These are phyloP conservation scores for Pagetopsis macropterus DNA, from an alignment of 2,797 vertebrate species.

Conservation along the genomic window DNA sequence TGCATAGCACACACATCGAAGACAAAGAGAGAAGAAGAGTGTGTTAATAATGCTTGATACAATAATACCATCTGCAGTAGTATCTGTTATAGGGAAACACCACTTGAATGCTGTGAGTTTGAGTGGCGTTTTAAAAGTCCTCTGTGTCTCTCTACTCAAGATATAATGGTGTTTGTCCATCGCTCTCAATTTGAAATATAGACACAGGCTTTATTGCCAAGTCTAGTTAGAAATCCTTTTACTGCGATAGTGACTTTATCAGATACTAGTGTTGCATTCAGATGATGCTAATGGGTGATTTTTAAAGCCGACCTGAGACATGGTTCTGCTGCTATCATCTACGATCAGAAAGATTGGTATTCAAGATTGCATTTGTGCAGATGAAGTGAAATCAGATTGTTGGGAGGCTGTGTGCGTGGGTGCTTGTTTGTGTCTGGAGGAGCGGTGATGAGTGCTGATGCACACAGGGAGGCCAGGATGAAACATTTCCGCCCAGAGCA, in stretches of 20 bases:
- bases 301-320: slow-evolving; percentile 23
- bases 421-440: slow-evolving; percentile 54
- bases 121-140: slow-evolving; percentile 30
- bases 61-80: slow-evolving; percentile 55
- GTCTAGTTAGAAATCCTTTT: not conserved
- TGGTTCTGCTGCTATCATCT: slow-evolving; percentile 25
- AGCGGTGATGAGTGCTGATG: slow-evolving; percentile 66
- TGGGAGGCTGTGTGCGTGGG: slow-evolving; percentile 24
- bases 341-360: slow-evolving; percentile 47
- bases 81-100: slow-evolving; percentile 43
- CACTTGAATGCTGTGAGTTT: slow-evolving; percentile 40
- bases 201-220: not conserved
- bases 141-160: slow-evolving; percentile 36
- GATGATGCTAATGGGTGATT: slow-evolving; percentile 17
- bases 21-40: slow-evolving; percentile 17
- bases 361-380: slow-evolving; percentile 20
- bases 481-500: slow-evolving; percentile 68
- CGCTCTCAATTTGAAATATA: not conserved
- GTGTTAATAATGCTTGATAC: slow-evolving; percentile 46
- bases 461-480: slow-evolving; percentile 59
- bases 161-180: slow-evolving; percentile 48
- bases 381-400: slow-evolving; percentile 48
- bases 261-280: slow-evolving; percentile 17
- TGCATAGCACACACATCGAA: slow-evolving; percentile 39
- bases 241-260: not conserved